These are phyloP conservation scores for Huso huso DNA, from an alignment of 2,797 vertebrate genomes.

Conservation along the genomic window DNA sequence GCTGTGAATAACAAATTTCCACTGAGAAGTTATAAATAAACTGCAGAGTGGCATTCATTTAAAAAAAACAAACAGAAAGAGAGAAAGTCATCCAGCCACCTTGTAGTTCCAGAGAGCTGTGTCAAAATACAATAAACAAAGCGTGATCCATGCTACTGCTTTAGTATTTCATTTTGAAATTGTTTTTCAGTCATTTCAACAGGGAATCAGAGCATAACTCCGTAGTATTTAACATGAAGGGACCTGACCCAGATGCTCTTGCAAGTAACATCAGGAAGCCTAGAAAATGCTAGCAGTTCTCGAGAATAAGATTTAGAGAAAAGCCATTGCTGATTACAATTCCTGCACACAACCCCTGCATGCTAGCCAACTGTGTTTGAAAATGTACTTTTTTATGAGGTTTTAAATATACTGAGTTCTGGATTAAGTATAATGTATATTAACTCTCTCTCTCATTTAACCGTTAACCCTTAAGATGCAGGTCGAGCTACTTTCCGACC, in stretches of 20 bases:
- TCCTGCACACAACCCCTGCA: background rate
- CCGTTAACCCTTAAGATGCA: background rate
- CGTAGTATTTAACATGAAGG: constrained; percentile 17
- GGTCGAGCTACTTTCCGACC: too few species aligned
- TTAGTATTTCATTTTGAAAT: background rate
- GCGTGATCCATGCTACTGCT: background rate
- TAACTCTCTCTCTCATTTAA: background rate
- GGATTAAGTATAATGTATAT: constrained; percentile 2
- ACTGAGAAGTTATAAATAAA: constrained; percentile 4
- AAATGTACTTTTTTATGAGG: constrained; percentile 1
- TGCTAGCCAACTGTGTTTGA: constrained; percentile 21
- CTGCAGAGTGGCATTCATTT: background rate
- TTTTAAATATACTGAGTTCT: background rate
- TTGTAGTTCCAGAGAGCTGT: background rate
- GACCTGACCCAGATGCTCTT: constrained; percentile 15
- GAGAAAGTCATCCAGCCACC: background rate
- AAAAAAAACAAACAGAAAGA: background rate
- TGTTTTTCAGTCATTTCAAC: constrained; percentile 23
- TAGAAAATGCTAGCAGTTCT: constrained; percentile 16
- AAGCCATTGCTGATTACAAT: constrained; percentile 15
- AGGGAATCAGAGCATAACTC: constrained; percentile 16
- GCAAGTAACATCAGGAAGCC: constrained; percentile 13
- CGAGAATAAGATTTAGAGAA: constrained; percentile 10
- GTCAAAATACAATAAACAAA: background rate
- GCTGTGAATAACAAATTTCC: background rate